A percentile compares a stretch with the other conserved stretches of the same genome.
phyloP scores from a whole-genome alignment of 2,113 vertebrate genomes.

The Phoenicopterus ruber region DNA sequence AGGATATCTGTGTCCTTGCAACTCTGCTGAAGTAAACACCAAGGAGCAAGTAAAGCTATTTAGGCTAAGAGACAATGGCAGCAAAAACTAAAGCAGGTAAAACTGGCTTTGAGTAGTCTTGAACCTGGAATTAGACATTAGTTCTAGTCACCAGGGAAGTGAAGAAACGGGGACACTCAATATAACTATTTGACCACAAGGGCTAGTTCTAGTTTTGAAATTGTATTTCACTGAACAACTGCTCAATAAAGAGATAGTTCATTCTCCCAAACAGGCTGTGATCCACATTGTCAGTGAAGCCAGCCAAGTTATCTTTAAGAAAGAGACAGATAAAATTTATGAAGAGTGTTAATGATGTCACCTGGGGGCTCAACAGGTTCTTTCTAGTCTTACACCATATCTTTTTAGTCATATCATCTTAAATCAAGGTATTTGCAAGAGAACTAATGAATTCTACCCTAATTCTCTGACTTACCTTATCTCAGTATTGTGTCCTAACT shows the following conservation, averaged over 20 bases:
- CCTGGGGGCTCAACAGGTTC: neutral
- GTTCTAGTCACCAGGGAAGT: neutral
- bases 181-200: neutral
- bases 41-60: neutral
- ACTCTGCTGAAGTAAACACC: neutral
- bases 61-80: neutral
- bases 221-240: neutral
- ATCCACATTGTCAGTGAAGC: neutral
- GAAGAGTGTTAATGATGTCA: neutral
- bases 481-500: neutral
- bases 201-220: neutral
- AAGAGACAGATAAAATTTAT: neutral
- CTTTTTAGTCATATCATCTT: neutral
- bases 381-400: neutral
- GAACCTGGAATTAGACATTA: neutral
- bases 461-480: neutral
- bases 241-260: neutral
- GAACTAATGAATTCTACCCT: neutral
- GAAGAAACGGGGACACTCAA: neutral
- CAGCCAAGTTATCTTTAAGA: neutral
- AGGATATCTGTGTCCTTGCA: neutral
- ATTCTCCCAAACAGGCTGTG: neutral
- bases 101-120: neutral
- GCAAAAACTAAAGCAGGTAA: neutral
- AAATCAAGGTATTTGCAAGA: neutral